Base-by-base conservation (phyloP, 2,113 vertebrate genomes). In the Urocitellus parryii region DNA sequence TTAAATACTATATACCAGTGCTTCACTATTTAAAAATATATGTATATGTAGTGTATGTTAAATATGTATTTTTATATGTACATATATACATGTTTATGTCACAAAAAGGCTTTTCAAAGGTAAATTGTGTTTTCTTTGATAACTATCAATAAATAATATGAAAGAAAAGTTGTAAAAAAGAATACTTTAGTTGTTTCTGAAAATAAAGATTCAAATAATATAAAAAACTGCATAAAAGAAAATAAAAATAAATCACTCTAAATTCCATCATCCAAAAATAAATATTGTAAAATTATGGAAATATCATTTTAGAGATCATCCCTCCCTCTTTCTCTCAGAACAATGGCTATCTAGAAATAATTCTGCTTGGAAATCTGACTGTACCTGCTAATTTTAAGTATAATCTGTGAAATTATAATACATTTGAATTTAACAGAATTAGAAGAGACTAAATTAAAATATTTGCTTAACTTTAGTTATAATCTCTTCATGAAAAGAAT, bases 401-500 rank as follows among this genome's bases (percentile, higher is more conserved):
- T 86, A 86, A 82, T 56, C 42, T 76, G 74, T 86, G 70, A 94
- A 85, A 95, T 87, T 79, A 80, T 90, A 58, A 37, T 90, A 77
- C 63, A 61, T 24, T 85, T 70, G 34, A 81, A 85, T 94, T 70
- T 92, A 79, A 76, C 24, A 76, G 56, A 92, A 88, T 82, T 81
- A 94, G 58, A 91, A 56, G 16, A 88, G 1, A 63, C 29, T 83
- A 11, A 88, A 73, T 34, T 96, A 88, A 95, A 83, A 83, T 79
- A 84, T 81, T 25, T n/a, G 56, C 45, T 91, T 91, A 93, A 91
- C 53, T 78, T 82, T 29, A 90, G 70, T 67, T 72, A 72, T 48
- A 90, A 92, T 90, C 96, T 88, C 39, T 93, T 92, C 42, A 91
- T 14, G 39, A 93, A 76, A 89, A 87, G 56, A 88, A 11, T 81